Percentiles rank a stretch among this genome's conserved stretches.
phyloP scores from a whole-genome alignment of 2,113 vertebrate genomes.

The Callocephalon fimbriatum region DNA sequence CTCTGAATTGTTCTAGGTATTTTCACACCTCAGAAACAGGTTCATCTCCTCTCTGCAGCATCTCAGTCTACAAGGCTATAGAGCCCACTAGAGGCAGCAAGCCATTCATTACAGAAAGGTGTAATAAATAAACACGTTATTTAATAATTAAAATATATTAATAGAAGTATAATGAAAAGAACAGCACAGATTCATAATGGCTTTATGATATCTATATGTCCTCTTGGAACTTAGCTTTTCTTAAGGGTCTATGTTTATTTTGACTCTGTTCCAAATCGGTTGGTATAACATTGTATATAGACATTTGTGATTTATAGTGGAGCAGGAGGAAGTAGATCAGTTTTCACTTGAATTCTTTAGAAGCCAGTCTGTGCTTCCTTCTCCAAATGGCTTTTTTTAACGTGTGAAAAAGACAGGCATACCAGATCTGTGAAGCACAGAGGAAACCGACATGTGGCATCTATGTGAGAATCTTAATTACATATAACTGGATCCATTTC shows the following conservation, averaged over 20 bases:
- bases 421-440: neutral
- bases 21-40: neutral
- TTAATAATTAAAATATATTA: neutral
- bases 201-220: neutral
- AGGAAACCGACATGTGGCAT: neutral
- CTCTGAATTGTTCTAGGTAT: neutral
- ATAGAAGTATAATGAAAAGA: neutral
- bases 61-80: neutral
- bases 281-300: neutral
- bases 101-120: neutral
- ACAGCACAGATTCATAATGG: neutral
- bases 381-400: neutral
- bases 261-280: neutral
- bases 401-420: neutral
- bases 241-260: neutral
- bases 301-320: neutral
- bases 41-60: neutral
- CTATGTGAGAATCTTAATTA: neutral
- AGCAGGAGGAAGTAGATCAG: neutral
- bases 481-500: neutral
- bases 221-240: neutral
- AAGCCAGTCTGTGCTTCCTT: neutral
- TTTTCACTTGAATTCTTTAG: neutral
- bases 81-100: neutral
- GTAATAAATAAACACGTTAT: neutral